A percentile compares a stretch with the other conserved stretches of the same genome.
These are phyloP conservation scores for Coenonympha arcania DNA, from an alignment of 2,888 invertebrate genomes.

Conservation along the genomic window DNA sequence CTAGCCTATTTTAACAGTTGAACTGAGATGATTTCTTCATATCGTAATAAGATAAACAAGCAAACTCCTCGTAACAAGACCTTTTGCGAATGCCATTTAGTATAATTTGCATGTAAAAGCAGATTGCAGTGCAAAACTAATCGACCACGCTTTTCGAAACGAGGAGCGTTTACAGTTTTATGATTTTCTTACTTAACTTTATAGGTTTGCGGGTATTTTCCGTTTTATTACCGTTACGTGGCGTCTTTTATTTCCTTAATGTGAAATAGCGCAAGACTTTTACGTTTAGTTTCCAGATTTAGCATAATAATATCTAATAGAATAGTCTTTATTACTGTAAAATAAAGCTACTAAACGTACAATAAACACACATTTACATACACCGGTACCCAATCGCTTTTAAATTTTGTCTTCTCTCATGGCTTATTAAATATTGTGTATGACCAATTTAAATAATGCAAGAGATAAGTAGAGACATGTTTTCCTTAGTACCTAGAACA, in stretches of 20 bases:
- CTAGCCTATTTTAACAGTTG: too few relatives aligned
- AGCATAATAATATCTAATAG: not conserved
- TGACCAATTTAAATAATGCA: too few relatives aligned
- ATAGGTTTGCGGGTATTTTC: constrained; percentile 11
- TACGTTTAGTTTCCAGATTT: not conserved
- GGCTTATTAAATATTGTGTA: too few relatives aligned
- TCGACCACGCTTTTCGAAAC: constrained; percentile 19
- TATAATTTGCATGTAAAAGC: constrained; percentile 33
- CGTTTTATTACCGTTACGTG: not conserved
- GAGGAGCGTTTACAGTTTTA: constrained; percentile 16
- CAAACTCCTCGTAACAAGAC: constrained; percentile 20
- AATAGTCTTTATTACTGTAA: too few relatives aligned
- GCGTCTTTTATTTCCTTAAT: constrained; percentile 5
- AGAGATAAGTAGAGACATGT: too few relatives aligned
- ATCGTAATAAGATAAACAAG: constrained; percentile 19
- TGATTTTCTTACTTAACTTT: constrained; percentile 20
- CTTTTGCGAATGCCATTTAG: constrained; percentile 30
- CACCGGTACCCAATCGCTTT: too few relatives aligned
- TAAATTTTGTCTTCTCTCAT: too few relatives aligned
- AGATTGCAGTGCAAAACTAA: constrained; percentile 17
- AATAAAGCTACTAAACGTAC: too few relatives aligned
- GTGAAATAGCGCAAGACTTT: not conserved
- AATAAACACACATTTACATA: too few relatives aligned
- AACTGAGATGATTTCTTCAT: too few relatives aligned
- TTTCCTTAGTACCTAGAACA: too few relatives aligned